Evolutionary conservation across 53 echinoderm and acorn worm genomes (phyloP).

Genomic region (Hippasteria phrygiana): DNA sequence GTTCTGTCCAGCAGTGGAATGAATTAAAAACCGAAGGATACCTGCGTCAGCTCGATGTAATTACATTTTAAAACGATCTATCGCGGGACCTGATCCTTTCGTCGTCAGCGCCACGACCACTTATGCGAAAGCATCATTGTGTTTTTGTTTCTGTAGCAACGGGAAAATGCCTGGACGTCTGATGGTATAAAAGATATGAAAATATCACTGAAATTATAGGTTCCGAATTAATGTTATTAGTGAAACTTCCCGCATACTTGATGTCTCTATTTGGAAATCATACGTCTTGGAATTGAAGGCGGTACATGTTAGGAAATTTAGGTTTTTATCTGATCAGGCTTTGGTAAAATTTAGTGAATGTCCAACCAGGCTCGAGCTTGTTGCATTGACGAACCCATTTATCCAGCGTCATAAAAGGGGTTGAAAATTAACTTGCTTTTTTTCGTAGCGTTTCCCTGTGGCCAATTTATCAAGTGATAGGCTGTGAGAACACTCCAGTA

Average conservation of each 20-base stretch:
- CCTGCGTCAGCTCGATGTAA: no score
- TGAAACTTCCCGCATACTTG: no score
- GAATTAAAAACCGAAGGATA: no score
- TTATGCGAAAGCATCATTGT: neutral
- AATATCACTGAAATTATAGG: no score
- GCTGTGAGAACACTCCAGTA: neutral
- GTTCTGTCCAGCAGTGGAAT: no score
- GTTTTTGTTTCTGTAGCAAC: neutral
- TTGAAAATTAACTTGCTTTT: neutral
- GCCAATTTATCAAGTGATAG: neutral
- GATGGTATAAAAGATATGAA: neutral
- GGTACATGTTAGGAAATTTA: neutral
- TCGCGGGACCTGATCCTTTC: neutral
- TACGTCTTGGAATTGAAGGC: no score
- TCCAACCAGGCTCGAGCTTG: no score
- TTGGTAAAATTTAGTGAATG: neutral
- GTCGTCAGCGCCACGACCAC: neutral
- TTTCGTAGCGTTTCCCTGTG: neutral
- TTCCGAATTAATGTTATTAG: no score
- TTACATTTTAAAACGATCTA: neutral
- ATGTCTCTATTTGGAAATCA: no score
- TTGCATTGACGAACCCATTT: neutral
- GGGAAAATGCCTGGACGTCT: neutral
- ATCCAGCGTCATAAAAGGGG: neutral
- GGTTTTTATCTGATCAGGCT: neutral